Base-by-base conservation (phyloP, 2,113 vertebrate genomes). In the Cariama cristata region DNA sequence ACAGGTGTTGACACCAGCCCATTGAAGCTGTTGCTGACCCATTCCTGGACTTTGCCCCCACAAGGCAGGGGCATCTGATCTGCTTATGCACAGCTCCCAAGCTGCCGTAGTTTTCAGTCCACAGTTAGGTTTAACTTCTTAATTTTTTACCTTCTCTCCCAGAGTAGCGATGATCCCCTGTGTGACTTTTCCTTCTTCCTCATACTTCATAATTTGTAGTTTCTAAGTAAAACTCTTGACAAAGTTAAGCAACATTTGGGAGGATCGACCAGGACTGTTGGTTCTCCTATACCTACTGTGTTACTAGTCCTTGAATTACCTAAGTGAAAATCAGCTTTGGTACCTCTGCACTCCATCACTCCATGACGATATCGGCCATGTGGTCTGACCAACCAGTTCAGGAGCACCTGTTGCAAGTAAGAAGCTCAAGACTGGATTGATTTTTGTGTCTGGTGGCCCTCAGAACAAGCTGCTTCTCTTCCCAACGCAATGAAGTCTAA, bases 281-380 rank as follows among this genome's bases (percentile, higher is more conserved):
- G 17, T 52, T 49, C 2, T 89, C 15, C 73, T 49, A 6, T 49
- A 85, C 11, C 5, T 72, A 49, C 67, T 11, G 16, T 79, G 52
- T 33, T n/a, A 35, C 49, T 24, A 60, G 53, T 21, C 66, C 52
- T 27, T 53, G 35, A 64, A 30, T 69, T 53, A 72, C 8, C 22
- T 12, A 68, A 26, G 24, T 53, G 44, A 79, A 77, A 82, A 69
- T 60, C 21, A 90, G 21, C 47, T 85, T 68, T n/a, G 47, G 14
- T 52, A 33, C 18, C 49, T 79, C 40, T 69, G 27, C 4, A 12
- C 9, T 69, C 3, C 58, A 2, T 42, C 35, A 74, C 33, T 47
- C n/a, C n/a, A n/a, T n/a, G 38, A 38, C 38, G 38, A 22, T 6
- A 52, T 5, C 42, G 42, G 50, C 32, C 24, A 18, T 0, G 0